Evolutionary conservation across 2,797 vertebrate genomes (phyloP).

Genomic region (Clarias pachynema): DNA sequence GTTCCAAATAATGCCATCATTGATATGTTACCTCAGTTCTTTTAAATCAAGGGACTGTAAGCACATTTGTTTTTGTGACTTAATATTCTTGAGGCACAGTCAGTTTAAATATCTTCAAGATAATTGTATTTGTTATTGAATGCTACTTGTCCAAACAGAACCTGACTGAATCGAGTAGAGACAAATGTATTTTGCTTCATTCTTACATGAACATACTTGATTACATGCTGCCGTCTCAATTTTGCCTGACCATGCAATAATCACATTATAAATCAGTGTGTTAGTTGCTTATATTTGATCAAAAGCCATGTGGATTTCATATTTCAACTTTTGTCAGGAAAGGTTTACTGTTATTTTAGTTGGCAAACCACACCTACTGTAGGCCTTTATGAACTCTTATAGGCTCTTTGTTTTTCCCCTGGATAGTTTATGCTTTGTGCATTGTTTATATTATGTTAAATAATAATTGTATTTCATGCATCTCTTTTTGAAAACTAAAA

Average conservation of each 20-base stretch:
- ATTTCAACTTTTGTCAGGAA: background rate
- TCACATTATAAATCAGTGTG: background rate
- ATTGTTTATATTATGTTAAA: too few species aligned
- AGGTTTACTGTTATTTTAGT: conserved; percentile 2
- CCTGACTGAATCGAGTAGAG: background rate
- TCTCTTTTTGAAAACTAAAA: background rate
- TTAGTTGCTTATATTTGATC: background rate
- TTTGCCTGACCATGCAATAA: background rate
- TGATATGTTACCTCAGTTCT: conserved; percentile 21
- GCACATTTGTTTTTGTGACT: conserved; percentile 25
- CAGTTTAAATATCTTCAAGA: conserved; percentile 12
- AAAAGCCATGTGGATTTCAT: background rate
- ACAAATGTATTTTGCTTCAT: background rate
- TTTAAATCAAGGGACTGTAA: conserved; percentile 25
- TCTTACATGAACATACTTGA: background rate
- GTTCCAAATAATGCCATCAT: conserved; percentile 27
- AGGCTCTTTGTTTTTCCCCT: background rate
- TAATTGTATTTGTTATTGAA: conserved; percentile 30
- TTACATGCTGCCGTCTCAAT: background rate
- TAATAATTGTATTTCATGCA: background rate
- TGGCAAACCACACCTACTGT: background rate
- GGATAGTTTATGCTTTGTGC: background rate
- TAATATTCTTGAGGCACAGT: conserved; percentile 1
- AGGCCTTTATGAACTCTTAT: background rate
- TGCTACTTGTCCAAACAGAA: conserved; percentile 1